phyloP scores from a whole-genome alignment of 2,797 vertebrate species.

The Cuculus canorus region DNA sequence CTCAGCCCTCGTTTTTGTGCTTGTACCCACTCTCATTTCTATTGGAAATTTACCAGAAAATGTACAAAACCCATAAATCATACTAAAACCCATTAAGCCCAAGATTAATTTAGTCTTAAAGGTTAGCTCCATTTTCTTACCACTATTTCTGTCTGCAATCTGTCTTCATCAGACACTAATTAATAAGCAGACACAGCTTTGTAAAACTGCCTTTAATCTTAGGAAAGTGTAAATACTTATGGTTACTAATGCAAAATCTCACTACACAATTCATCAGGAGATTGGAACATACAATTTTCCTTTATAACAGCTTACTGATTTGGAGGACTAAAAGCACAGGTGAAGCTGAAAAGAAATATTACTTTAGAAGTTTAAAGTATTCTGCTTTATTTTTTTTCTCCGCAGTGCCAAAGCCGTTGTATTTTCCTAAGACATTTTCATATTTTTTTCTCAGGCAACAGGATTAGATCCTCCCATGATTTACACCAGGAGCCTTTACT shows the following conservation, averaged over 20 bases:
- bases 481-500: constrained; percentile 21
- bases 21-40: constrained; percentile 48
- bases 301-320: constrained; percentile 58
- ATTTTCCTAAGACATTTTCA: constrained; percentile 46
- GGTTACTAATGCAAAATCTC: constrained; percentile 74
- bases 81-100: constrained; percentile 67
- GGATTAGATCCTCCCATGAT: constrained; percentile 35
- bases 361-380: constrained; percentile 57
- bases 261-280: constrained; percentile 70
- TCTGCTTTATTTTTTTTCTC: constrained; percentile 17
- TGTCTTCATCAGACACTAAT: constrained; percentile 75
- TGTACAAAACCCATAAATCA: constrained; percentile 62
- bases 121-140: constrained; percentile 74
- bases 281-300: constrained; percentile 66
- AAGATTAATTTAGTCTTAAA: constrained; percentile 74
- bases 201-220: constrained; percentile 79
- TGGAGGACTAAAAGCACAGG: constrained; percentile 65
- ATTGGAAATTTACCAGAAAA: constrained; percentile 69
- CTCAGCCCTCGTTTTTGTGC: constrained; percentile 44
- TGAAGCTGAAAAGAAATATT: constrained; percentile 66
- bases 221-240: constrained; percentile 67
- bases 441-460: constrained; percentile 12
- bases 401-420: constrained; percentile 28
- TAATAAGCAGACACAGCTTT: constrained; percentile 72
- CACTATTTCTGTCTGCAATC: constrained; percentile 74